A percentile compares a stretch with the other conserved stretches of the same genome.
phyloP scores from a whole-genome alignment of 2,113 vertebrate genomes.

The Ictidomys tridecemlineatus region DNA sequence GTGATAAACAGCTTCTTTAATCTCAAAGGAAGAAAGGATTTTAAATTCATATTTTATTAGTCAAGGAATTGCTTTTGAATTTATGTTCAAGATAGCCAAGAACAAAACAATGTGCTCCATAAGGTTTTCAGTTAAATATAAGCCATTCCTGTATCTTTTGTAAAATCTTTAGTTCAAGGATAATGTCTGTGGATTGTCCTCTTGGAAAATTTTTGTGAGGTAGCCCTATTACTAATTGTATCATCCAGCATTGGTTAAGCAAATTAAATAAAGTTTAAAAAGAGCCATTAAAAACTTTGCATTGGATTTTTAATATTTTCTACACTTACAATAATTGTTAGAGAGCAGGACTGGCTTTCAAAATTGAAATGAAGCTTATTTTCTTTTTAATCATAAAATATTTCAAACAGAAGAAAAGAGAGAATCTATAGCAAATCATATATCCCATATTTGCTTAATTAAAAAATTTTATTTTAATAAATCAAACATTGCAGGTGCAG shows the following conservation, averaged over 20 bases:
- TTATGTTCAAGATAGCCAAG: conserved; percentile 31
- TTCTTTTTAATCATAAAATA: conserved; percentile 5
- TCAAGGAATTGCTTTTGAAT: conserved; percentile 27
- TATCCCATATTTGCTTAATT: neutral
- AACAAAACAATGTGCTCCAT: neutral
- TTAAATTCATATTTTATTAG: conserved; percentile 14
- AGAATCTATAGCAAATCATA: neutral
- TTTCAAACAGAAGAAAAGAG: conserved; percentile 17
- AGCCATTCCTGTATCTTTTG: neutral
- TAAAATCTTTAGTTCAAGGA: conserved; percentile 18
- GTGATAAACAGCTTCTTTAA: conserved; percentile 32
- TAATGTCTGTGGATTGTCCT: neutral
- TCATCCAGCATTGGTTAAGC: neutral
- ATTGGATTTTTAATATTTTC: conserved; percentile 53
- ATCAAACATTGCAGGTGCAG: neutral
- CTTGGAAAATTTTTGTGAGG: conserved; percentile 40
- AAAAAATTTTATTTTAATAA: neutral
- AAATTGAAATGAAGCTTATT: conserved; percentile 25
- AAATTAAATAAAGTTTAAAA: conserved; percentile 43
- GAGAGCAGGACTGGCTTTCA: conserved; percentile 13
- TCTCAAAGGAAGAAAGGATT: conserved; percentile 10
- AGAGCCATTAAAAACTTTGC: conserved; percentile 21
- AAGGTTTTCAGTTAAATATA: conserved; percentile 48
- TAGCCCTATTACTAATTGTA: neutral
- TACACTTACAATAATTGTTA: conserved; percentile 21